Percentiles rank a stretch among this genome's conserved stretches.
Evolutionary conservation across 2,888 invertebrate species (phyloP).

Genomic region (Rotaria sp.): DNA sequence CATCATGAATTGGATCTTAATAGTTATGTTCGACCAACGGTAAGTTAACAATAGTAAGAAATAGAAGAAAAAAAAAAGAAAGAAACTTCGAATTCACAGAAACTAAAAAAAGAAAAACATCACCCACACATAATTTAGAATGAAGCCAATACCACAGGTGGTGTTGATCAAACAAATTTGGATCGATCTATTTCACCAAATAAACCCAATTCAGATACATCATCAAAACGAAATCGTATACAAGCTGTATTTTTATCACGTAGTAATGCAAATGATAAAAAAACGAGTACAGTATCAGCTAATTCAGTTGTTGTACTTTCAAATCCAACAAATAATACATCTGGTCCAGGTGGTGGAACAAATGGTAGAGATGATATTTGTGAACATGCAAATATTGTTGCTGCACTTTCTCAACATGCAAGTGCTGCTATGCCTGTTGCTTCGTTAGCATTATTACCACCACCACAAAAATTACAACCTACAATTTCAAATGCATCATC

Average conservation of each 20-base stretch:
- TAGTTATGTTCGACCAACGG: neutral
- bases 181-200: neutral
- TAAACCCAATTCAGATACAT: neutral
- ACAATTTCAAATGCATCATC: neutral
- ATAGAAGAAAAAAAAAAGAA: neutral
- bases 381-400: neutral
- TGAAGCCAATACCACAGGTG: neutral
- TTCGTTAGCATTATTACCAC: neutral
- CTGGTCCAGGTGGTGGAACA: neutral
- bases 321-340: neutral
- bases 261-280: slow-evolving; percentile 4
- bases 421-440: slow-evolving; percentile 4
- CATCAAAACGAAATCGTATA: neutral
- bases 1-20: slow-evolving; percentile 16
- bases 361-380: neutral
- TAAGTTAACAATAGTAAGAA: neutral
- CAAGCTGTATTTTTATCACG: neutral
- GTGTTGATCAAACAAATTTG: neutral
- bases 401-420: neutral
- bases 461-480: neutral
- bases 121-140: neutral
- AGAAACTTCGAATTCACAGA: neutral
- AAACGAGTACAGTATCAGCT: neutral
- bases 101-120: neutral
- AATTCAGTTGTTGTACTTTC: neutral